Conservation (phyloP, 2,888 invertebrate genomes). For the Dicroscelio sp. region DNA sequence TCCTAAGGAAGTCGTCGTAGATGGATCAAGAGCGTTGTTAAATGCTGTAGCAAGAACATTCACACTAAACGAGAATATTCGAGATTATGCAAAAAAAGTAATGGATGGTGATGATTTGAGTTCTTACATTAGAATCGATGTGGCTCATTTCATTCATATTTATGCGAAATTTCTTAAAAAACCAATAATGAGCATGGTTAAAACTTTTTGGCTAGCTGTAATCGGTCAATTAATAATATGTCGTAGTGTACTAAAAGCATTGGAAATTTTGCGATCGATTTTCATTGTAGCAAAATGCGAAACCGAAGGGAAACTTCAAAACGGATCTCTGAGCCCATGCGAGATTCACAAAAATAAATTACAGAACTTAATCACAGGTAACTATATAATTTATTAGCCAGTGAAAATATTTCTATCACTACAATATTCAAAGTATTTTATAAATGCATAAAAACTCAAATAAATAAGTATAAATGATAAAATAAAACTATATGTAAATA, state of each 20-base stretch:
- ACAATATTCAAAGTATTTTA: no score
- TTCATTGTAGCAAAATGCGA: conserved; percentile 5
- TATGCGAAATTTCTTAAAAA: not conserved
- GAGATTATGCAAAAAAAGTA: not conserved
- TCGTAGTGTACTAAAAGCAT: not conserved
- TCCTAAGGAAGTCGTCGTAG: not conserved
- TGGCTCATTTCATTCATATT: not conserved
- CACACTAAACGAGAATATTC: not conserved
- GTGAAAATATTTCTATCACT: no score
- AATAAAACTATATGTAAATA: no score
- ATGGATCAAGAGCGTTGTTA: not conserved
- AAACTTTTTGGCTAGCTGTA: conserved; percentile 17
- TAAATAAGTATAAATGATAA: no score
- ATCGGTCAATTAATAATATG: conserved; percentile 12
- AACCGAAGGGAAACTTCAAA: not conserved
- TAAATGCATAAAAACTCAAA: no score
- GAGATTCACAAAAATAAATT: conserved; percentile 17
- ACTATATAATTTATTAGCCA: no score
- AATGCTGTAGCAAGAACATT: not conserved
- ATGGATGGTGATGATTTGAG: not conserved
- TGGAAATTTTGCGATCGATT: not conserved
- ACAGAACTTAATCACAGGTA: not conserved
- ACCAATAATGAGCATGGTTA: not conserved
- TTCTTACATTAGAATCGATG: not conserved
- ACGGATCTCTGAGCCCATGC: not conserved